Evolutionary conservation across 35 echinoderm and acorn worm species (phyloP).

Genomic region (Eucidaris tribuloides): DNA sequence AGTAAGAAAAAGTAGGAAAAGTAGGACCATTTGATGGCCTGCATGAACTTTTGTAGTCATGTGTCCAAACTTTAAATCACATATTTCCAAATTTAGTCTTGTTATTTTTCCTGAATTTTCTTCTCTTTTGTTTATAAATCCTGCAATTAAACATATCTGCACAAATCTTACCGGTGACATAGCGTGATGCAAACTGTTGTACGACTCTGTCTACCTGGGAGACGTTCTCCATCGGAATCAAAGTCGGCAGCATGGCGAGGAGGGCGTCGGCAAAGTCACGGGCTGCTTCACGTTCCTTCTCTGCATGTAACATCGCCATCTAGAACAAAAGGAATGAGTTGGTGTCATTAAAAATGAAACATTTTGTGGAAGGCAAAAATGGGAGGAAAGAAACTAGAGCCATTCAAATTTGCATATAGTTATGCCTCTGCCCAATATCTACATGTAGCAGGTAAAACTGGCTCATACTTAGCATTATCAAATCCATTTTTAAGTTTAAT

Average conservation of each 20-base stretch:
- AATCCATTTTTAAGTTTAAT: too few species aligned
- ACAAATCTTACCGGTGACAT: slow-evolving; percentile 70
- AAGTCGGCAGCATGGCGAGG: slow-evolving; percentile 57
- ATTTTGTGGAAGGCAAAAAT: not conserved
- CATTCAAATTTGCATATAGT: not conserved
- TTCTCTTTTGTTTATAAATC: too few species aligned
- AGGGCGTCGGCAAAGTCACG: slow-evolving; percentile 76
- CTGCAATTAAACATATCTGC: not conserved
- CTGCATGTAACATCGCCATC: slow-evolving; percentile 62
- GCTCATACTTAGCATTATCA: not conserved
- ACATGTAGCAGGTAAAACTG: not conserved
- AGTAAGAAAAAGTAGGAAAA: too few species aligned
- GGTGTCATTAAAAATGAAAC: too few species aligned
- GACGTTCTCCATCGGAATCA: slow-evolving; percentile 55
- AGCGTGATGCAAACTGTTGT: slow-evolving; percentile 83
- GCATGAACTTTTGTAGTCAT: too few species aligned
- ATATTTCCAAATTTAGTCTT: too few species aligned
- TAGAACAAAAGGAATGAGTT: not conserved
- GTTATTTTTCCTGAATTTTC: too few species aligned
- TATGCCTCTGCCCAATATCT: not conserved
- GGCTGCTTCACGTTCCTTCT: slow-evolving; percentile 82
- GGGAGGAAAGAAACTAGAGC: not conserved
- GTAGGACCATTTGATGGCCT: too few species aligned
- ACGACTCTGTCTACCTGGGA: slow-evolving; percentile 69
- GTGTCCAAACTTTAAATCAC: too few species aligned